Conservation (phyloP, 1,140 invertebrate species). For the Hypothenemus hampei region DNA sequence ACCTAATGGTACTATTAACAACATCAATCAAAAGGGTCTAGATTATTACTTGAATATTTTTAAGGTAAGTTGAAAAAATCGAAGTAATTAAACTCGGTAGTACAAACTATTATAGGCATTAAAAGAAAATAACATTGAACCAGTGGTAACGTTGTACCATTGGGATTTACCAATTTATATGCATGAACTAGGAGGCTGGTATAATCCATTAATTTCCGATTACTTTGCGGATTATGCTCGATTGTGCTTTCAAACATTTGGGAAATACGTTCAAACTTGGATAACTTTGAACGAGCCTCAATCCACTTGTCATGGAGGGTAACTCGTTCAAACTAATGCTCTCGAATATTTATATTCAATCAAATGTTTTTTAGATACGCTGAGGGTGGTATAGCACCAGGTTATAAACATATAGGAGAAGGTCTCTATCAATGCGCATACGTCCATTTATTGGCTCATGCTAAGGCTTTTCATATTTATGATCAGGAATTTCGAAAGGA, state of each 20-base stretch:
- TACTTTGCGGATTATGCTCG: slow-evolving; percentile 42
- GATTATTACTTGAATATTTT: slow-evolving; percentile 61
- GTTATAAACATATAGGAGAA: slow-evolving; percentile 31
- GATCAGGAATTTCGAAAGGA: slow-evolving; percentile 20
- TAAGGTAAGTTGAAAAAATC: no score
- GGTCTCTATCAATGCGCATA: slow-evolving; percentile 47
- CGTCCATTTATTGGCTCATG: slow-evolving; percentile 46
- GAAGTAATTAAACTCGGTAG: no score
- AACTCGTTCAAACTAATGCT: neutral
- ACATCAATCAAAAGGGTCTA: slow-evolving; percentile 56
- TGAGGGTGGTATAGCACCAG: slow-evolving; percentile 26
- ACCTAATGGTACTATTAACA: slow-evolving; percentile 39
- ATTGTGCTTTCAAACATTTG: slow-evolving; percentile 26
- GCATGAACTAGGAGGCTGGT: slow-evolving; percentile 40
- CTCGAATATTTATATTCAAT: neutral
- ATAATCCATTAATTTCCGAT: slow-evolving; percentile 29
- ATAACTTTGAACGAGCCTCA: slow-evolving; percentile 43
- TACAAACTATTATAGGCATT: slow-evolving; percentile 49
- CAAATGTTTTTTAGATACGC: slow-evolving; percentile 10
- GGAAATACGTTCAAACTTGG: slow-evolving; percentile 32
- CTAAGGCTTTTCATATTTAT: slow-evolving; percentile 46
- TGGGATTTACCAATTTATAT: slow-evolving; percentile 40
- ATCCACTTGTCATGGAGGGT: slow-evolving; percentile 18
- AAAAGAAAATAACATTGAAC: slow-evolving; percentile 54
- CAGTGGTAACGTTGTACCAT: slow-evolving; percentile 52